A percentile compares a stretch with the other conserved stretches of the same genome.
These are phyloP conservation scores for Antedon mediterranea DNA, from an alignment of 53 echinoderm and acorn worm species.

Conservation along the genomic window DNA sequence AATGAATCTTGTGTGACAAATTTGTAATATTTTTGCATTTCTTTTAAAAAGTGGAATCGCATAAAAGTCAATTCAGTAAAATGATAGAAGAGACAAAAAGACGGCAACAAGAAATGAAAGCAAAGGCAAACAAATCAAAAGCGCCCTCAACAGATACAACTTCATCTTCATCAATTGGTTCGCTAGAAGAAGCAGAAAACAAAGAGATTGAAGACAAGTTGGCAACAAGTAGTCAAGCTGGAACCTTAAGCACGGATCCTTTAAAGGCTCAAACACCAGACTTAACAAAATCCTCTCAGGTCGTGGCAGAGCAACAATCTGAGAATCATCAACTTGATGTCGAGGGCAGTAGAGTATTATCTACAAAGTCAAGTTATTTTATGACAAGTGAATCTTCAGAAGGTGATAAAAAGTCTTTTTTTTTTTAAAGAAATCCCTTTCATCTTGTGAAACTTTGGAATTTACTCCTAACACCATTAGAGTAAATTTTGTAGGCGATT, in stretches of 20 bases:
- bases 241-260: background rate
- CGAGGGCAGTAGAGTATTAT: no score
- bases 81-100: constrained; percentile 32
- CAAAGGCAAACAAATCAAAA: constrained; percentile 6
- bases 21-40: background rate
- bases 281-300: background rate
- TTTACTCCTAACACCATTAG: no score
- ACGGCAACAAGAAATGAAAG: constrained; percentile 13
- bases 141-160: background rate
- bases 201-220: background rate
- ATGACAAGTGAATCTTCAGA: no score
- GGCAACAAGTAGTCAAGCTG: background rate
- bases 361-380: no score
- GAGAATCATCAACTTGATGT: no score
- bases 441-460: no score
- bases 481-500: no score
- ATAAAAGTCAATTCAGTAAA: constrained; percentile 57
- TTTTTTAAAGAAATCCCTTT: no score
- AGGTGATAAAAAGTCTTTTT: no score
- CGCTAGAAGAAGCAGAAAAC: background rate
- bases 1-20: background rate
- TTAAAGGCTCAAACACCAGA: background rate
- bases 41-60: constrained; percentile 44
- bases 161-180: background rate
- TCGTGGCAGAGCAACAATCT: no score